These are phyloP conservation scores for Hylaeus volcanicus DNA, from an alignment of 1,140 invertebrate genomes.

Conservation along the genomic window DNA sequence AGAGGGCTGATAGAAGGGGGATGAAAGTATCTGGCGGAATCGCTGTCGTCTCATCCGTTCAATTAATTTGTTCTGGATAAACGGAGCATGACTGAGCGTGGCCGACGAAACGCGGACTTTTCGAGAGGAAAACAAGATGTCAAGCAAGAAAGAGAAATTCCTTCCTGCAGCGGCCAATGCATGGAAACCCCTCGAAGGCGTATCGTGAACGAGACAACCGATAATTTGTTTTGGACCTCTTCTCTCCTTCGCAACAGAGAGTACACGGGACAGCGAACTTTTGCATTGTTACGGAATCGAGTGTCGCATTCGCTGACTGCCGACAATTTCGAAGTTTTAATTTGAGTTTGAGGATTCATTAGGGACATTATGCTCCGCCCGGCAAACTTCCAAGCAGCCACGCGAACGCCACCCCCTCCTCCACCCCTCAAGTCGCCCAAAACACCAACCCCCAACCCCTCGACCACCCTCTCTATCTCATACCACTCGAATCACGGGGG, in stretches of 20 bases:
- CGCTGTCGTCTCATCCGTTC: slow-evolving; percentile 6
- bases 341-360: slow-evolving; percentile 79
- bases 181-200: slow-evolving; percentile 33
- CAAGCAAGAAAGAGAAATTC: slow-evolving; percentile 31
- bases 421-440: slow-evolving; percentile 20
- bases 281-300: slow-evolving; percentile 77
- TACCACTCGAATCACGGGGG: slow-evolving; percentile 40
- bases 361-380: slow-evolving; percentile 71
- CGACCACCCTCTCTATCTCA: background rate
- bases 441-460: slow-evolving; percentile 32
- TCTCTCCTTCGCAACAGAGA: slow-evolving; percentile 34
- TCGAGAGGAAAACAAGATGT: slow-evolving; percentile 20
- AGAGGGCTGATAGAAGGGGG: no score
- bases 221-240: slow-evolving; percentile 65
- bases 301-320: slow-evolving; percentile 73
- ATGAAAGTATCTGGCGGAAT: background rate
- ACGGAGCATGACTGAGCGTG: slow-evolving; percentile 19
- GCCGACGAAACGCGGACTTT: slow-evolving; percentile 3
- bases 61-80: slow-evolving; percentile 41
- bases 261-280: slow-evolving; percentile 49
- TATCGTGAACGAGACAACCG: slow-evolving; percentile 53
- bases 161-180: slow-evolving; percentile 29
- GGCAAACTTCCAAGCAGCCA: slow-evolving; percentile 54
- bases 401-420: slow-evolving; percentile 31
- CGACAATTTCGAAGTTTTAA: slow-evolving; percentile 78